Conservation (phyloP, 2,888 invertebrate species). For the Pseudoips prasinana region DNA sequence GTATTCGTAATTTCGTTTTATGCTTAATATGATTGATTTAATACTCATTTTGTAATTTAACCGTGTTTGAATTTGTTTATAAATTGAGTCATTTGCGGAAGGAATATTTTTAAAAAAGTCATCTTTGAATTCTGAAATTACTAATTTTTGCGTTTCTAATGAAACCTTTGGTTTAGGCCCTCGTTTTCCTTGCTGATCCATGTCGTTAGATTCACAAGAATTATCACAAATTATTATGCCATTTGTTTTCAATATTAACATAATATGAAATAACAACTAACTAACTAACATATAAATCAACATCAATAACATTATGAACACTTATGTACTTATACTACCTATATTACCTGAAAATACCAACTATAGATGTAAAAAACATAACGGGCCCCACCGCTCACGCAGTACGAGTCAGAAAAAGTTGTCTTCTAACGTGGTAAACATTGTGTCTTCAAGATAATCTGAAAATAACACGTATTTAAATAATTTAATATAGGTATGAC, state of each 20-base stretch:
- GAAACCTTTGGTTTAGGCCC: slow-evolving; percentile 14
- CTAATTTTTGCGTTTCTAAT: slow-evolving; percentile 8
- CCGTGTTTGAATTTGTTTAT: slow-evolving; percentile 10
- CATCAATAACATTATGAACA: slow-evolving; percentile 9
- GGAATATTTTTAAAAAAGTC: slow-evolving; percentile 8
- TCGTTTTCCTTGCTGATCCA: slow-evolving; percentile 13
- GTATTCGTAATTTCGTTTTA: slow-evolving; percentile 11
- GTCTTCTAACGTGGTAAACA: slow-evolving; percentile 9
- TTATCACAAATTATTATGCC: slow-evolving; percentile 11
- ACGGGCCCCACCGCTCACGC: slow-evolving; percentile 9
- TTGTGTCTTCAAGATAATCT: slow-evolving; percentile 10
- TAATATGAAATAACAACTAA: slow-evolving; percentile 8
- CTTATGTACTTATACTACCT: slow-evolving; percentile 9
- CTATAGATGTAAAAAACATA: slow-evolving; percentile 10
- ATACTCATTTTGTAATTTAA: slow-evolving; percentile 10
- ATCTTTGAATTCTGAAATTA: slow-evolving; percentile 8
- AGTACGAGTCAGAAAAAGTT: slow-evolving; percentile 9
- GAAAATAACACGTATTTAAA: slow-evolving; percentile 10
- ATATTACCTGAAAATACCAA: slow-evolving; percentile 10
- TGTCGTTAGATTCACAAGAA: slow-evolving; percentile 12
- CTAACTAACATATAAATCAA: slow-evolving; percentile 6
- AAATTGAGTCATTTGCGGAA: slow-evolving; percentile 10
- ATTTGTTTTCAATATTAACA: slow-evolving; percentile 10
- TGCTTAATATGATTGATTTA: slow-evolving; percentile 12
- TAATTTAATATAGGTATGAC: slow-evolving; percentile 10